phyloP scores from a whole-genome alignment of 2,888 invertebrate genomes.

The Corbicula japonica region DNA sequence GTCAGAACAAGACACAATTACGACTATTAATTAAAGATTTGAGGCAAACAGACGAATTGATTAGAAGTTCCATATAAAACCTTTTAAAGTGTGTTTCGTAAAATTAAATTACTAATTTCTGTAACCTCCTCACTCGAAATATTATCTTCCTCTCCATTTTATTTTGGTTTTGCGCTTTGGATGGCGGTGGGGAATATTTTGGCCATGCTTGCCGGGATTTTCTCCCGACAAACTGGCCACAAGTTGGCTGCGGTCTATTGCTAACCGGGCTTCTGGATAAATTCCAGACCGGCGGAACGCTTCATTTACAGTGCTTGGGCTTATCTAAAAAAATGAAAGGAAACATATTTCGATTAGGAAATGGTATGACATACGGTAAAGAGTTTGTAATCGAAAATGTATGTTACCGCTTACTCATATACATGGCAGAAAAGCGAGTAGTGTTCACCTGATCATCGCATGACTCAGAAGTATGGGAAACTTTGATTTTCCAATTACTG shows the following conservation, averaged over 20 bases:
- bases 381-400: too few species aligned
- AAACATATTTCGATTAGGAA: too few species aligned
- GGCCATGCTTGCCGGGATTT: neutral
- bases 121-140: constrained; percentile 14
- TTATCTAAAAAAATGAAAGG: too few species aligned
- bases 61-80: too few species aligned
- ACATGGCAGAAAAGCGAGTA: too few species aligned
- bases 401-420: too few species aligned
- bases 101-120: constrained; percentile 6
- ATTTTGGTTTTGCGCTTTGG: neutral
- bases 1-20: too few species aligned
- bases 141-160: neutral
- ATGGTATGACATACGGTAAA: too few species aligned
- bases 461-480: constrained; percentile 2
- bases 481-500: constrained; percentile 10
- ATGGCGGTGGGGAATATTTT: constrained; percentile 17
- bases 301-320: neutral
- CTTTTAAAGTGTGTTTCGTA: too few species aligned
- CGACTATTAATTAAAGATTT: too few species aligned
- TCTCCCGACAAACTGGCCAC: constrained; percentile 8
- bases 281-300: constrained; percentile 11
- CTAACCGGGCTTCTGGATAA: neutral
- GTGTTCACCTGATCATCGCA: constrained; percentile 16
- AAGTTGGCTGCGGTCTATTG: neutral
- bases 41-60: too few species aligned